Percentiles rank a stretch among this genome's conserved stretches.
Evolutionary conservation across 2,888 invertebrate genomes (phyloP).

Genomic region (Drosophila hamatofila): DNA sequence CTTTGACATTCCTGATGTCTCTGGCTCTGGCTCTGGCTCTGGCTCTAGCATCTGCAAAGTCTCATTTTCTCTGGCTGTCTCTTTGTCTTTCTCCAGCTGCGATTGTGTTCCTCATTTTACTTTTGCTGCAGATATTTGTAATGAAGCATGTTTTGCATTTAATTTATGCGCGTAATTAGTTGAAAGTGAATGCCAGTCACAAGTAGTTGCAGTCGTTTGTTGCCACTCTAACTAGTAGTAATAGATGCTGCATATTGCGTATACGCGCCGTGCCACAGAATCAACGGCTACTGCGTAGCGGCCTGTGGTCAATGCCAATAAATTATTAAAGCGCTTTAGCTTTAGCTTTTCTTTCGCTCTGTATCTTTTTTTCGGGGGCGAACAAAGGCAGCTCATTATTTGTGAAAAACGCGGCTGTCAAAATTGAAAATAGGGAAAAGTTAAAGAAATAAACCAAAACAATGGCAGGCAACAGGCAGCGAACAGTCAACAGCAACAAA

Average conservation of each 20-base stretch:
- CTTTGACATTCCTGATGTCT: conserved; percentile 76
- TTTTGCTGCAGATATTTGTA: conserved; percentile 62
- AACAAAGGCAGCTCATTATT: conserved; percentile 79
- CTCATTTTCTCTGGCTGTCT: conserved; percentile 35
- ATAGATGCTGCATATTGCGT: conserved; percentile 46
- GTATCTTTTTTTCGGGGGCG: conserved; percentile 11
- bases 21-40: conserved; percentile 29
- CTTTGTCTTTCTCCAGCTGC: conserved; percentile 59
- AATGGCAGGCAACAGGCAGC: conserved; percentile 52
- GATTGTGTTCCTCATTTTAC: conserved; percentile 76
- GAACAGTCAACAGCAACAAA: conserved; percentile 8
- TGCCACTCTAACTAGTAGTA: not conserved
- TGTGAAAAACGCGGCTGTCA: conserved; percentile 79
- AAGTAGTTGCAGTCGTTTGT: conserved; percentile 4
- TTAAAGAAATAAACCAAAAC: conserved; percentile 64
- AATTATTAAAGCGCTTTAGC: conserved; percentile 64
- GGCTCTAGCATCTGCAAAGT: conserved; percentile 37
- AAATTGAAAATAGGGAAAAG: conserved; percentile 77
- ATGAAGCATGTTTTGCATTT: conserved; percentile 63
- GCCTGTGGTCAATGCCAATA: conserved; percentile 57
- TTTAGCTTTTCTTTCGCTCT: conserved; percentile 36
- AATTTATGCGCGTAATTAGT: conserved; percentile 72
- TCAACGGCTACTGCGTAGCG: conserved; percentile 26
- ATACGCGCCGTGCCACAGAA: conserved; percentile 51
- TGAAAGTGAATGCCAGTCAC: conserved; percentile 60